Conservation (phyloP, 2,888 invertebrate species). For the Autographa gamma region DNA sequence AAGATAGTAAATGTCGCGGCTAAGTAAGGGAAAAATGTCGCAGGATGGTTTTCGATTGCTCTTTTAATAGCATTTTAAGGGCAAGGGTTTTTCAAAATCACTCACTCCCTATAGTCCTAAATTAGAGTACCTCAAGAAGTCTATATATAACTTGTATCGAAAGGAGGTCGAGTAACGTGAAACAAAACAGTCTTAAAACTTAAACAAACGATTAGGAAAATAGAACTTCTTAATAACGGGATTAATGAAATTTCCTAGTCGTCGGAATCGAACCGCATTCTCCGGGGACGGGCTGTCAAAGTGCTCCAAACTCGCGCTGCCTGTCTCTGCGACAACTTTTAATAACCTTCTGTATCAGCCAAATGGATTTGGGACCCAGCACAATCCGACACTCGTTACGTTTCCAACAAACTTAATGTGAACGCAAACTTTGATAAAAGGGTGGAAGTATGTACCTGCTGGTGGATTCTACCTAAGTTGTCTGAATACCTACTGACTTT, state of each 20-base stretch:
- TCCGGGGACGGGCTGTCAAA: constrained; percentile 82
- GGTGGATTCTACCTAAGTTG: constrained; percentile 34
- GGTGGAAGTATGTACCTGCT: constrained; percentile 53
- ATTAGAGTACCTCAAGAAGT: not conserved
- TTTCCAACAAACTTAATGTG: constrained; percentile 62
- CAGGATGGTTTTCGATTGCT: constrained; percentile 46
- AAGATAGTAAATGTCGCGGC: constrained; percentile 82
- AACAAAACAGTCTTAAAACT: constrained; percentile 44
- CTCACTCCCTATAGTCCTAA: not conserved
- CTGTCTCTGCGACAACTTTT: constrained; percentile 84
- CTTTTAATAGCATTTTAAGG: constrained; percentile 39
- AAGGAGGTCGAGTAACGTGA: constrained; percentile 3
- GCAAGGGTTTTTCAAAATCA: constrained; percentile 16
- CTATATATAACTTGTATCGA: not conserved
- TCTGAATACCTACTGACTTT: constrained; percentile 13
- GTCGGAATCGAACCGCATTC: constrained; percentile 81
- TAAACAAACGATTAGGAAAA: constrained; percentile 65
- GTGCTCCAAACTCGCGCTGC: constrained; percentile 77
- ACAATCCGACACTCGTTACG: constrained; percentile 68
- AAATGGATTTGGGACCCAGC: constrained; percentile 82
- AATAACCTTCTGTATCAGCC: constrained; percentile 85
- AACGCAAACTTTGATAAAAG: constrained; percentile 57
- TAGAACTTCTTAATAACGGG: constrained; percentile 77
- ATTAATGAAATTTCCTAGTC: constrained; percentile 85
- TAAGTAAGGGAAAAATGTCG: constrained; percentile 62